Conservation (phyloP, 1,140 invertebrate genomes). For the Condylostylus longicornis region DNA sequence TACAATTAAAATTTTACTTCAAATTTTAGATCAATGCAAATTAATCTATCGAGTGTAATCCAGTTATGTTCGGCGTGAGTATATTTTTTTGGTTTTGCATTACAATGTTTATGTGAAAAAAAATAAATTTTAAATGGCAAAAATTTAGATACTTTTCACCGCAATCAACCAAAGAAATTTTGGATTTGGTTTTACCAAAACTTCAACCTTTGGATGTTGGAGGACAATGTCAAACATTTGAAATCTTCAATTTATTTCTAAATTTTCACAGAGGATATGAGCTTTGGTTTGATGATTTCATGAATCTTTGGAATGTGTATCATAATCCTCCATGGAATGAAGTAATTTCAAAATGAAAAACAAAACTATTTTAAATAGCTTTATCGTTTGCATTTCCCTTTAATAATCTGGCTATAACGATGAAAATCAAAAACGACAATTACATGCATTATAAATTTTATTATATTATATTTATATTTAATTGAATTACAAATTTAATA, state of each 20-base stretch:
- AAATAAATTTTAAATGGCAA: too few relatives aligned
- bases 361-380: too few relatives aligned
- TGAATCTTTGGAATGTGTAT: slow-evolving; percentile 60
- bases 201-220: slow-evolving; percentile 51
- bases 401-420: neutral
- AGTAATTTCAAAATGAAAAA: slow-evolving; percentile 37
- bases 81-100: neutral
- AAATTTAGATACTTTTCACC: slow-evolving; percentile 48
- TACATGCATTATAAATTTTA: neutral
- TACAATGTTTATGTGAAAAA: too few relatives aligned
- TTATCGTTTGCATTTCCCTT: neutral
- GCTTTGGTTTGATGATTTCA: slow-evolving; percentile 74
- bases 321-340: slow-evolving; percentile 59
- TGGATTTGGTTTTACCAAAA: slow-evolving; percentile 65
- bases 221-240: slow-evolving; percentile 43
- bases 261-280: slow-evolving; percentile 48
- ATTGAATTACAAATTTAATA: neutral
- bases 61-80: neutral
- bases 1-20: too few relatives aligned
- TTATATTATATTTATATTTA: neutral
- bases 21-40: too few relatives aligned
- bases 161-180: slow-evolving; percentile 69
- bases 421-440: neutral
- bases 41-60: neutral
- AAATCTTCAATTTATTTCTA: slow-evolving; percentile 57